A percentile compares a stretch with the other conserved stretches of the same genome.
These are phyloP conservation scores for Drosophila mayaguana DNA, from an alignment of 2,888 invertebrate genomes.

Conservation along the genomic window DNA sequence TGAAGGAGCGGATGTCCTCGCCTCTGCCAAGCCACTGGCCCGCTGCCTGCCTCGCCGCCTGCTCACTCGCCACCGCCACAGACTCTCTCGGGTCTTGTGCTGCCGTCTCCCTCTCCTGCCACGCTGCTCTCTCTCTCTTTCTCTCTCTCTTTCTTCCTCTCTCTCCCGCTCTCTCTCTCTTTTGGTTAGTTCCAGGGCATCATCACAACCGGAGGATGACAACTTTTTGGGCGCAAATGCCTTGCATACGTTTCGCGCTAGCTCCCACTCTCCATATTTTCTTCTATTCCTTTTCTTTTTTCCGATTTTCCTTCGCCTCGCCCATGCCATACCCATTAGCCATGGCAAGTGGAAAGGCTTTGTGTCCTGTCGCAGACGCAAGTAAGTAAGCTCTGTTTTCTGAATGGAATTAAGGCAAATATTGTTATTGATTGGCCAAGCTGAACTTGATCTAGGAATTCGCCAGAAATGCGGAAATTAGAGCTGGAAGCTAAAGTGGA, in stretches of 20 bases:
- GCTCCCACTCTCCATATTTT: background rate
- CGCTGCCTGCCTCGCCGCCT: background rate
- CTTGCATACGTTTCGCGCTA: conserved; percentile 64
- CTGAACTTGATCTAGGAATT: too few species aligned
- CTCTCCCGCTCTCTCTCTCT: too few species aligned
- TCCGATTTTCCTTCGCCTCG: conserved; percentile 2
- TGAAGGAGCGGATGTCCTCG: conserved; percentile 51
- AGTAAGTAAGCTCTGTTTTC: too few species aligned
- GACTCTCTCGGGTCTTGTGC: background rate
- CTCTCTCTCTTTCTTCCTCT: too few species aligned
- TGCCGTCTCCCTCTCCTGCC: background rate
- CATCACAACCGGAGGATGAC: conserved; percentile 47
- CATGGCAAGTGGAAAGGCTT: background rate
- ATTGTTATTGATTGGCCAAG: too few species aligned
- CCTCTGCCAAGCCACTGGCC: conserved; percentile 9
- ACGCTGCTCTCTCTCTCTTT: too few species aligned
- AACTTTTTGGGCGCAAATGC: conserved; percentile 54
- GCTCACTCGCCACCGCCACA: too few species aligned
- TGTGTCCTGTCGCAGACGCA: background rate
- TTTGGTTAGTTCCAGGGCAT: conserved; percentile 34
- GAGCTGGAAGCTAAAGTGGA: too few species aligned
- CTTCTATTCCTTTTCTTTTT: background rate
- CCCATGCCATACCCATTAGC: conserved; percentile 4
- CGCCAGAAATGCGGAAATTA: too few species aligned
- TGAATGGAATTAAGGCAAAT: too few species aligned